Conservation (phyloP, 2,113 vertebrate genomes). For the Hystrix cristata region DNA sequence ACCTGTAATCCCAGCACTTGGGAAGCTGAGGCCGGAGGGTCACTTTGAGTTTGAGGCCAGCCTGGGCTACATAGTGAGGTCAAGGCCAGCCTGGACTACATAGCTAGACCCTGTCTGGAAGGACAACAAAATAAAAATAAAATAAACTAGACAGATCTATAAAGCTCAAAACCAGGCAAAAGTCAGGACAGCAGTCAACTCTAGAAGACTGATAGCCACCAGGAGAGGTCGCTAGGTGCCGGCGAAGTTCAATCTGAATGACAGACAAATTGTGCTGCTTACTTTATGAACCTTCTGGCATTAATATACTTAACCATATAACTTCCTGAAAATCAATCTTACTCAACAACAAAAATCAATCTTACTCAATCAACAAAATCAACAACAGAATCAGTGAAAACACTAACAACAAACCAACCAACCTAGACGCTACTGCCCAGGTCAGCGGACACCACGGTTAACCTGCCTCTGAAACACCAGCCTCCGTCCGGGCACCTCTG, state of each 20-base stretch:
- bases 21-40: neutral
- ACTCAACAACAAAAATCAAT: neutral
- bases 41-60: neutral
- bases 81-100: neutral
- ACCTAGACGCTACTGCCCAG: neutral
- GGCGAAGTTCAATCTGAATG: neutral
- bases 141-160: neutral
- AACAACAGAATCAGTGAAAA: neutral
- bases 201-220: neutral
- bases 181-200: neutral
- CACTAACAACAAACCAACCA: neutral
- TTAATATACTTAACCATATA: neutral
- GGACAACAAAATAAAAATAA: neutral
- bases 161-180: neutral
- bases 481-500: neutral
- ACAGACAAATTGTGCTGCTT: neutral
- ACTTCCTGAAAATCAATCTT: neutral
- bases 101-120: neutral
- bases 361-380: neutral
- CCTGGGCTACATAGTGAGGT: neutral
- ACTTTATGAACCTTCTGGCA: neutral
- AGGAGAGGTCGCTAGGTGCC: neutral
- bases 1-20: neutral
- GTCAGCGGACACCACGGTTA: neutral
- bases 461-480: neutral